Evolutionary conservation across 2,888 invertebrate genomes (phyloP).

Genomic region (Craniophora ligustri): DNA sequence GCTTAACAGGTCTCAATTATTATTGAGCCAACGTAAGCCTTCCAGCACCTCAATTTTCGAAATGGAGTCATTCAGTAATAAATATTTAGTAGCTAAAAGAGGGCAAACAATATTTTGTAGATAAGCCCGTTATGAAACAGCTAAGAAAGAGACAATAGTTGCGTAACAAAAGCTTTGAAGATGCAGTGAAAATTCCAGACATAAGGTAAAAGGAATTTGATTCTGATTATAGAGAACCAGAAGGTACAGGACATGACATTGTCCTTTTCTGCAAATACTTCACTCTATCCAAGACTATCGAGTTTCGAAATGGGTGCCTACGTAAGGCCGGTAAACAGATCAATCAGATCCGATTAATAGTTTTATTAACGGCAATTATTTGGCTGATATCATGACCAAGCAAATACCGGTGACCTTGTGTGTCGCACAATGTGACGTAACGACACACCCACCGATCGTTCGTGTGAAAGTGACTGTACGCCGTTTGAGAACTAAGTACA

Average conservation of each 20-base stretch:
- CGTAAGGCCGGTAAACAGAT: conserved; percentile 3
- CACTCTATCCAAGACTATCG: no score
- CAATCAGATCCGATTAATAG: conserved; percentile 26
- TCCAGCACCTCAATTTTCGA: no score
- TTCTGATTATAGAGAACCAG: no score
- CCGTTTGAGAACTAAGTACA: not conserved
- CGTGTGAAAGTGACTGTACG: conserved; percentile 23
- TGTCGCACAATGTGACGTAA: conserved; percentile 26
- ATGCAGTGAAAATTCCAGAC: no score
- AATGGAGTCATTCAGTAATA: not conserved
- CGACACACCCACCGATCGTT: conserved; percentile 48
- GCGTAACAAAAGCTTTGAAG: not conserved
- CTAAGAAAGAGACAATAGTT: not conserved
- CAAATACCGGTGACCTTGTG: conserved; percentile 38
- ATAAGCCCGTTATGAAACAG: not conserved
- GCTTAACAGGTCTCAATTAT: no score
- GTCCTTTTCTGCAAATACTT: no score
- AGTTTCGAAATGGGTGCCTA: no score
- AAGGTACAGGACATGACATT: no score
- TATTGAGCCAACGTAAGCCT: no score
- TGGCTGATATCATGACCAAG: conserved; percentile 43
- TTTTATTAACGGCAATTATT: conserved; percentile 15
- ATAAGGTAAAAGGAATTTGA: no score
- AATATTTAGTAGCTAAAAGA: not conserved
- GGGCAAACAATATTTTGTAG: not conserved